Evolutionary conservation across 2,797 vertebrate genomes (phyloP).

Genomic region (Peromyscus attwateri): DNA sequence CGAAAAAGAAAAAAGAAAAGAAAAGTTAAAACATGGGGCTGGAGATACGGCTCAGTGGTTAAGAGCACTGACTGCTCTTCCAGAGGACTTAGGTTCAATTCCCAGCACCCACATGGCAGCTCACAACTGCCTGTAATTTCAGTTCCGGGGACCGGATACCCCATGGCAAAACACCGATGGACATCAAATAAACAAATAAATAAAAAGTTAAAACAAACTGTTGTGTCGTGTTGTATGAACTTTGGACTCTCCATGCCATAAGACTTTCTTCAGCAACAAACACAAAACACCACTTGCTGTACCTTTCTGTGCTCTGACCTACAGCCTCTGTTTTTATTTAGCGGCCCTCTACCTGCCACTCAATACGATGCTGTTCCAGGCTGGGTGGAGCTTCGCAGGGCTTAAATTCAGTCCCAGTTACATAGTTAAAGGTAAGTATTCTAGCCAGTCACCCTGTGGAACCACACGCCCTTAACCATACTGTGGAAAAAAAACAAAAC

Average conservation of each 20-base stretch:
- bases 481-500: neutral
- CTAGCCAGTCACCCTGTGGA: neutral
- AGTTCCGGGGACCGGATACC: neutral
- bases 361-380: neutral
- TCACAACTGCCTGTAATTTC: neutral
- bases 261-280: neutral
- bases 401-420: conserved; percentile 13
- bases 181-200: neutral
- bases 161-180: neutral
- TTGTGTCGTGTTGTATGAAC: neutral
- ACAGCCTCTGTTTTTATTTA: neutral
- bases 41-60: neutral
- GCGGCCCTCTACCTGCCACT: neutral
- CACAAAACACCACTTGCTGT: neutral
- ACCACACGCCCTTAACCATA: neutral
- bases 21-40: neutral
- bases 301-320: neutral
- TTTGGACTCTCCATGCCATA: neutral
- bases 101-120: neutral
- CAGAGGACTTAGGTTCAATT: neutral
- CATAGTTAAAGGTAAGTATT: neutral
- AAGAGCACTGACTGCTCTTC: neutral
- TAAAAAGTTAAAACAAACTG: conserved; percentile 7
- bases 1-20: neutral
- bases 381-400: neutral